Evolutionary conservation across 2,888 invertebrate species (phyloP).

Genomic region (Rhopalosiphum nymphaeae): DNA sequence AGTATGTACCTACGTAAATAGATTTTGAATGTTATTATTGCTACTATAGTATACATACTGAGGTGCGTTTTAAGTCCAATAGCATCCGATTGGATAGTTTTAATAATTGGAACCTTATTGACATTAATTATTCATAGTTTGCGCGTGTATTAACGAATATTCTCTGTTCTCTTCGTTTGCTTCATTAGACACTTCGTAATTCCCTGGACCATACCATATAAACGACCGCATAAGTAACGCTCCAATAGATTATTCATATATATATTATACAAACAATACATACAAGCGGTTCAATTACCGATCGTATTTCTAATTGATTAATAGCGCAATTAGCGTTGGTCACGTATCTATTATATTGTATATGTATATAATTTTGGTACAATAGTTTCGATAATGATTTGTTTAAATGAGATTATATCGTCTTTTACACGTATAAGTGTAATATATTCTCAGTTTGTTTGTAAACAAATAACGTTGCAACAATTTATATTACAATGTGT

Average conservation of each 20-base stretch:
- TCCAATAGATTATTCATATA: not conserved
- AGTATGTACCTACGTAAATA: not conserved
- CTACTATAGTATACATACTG: constrained; percentile 8
- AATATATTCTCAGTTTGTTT: not conserved
- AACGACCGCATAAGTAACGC: not conserved
- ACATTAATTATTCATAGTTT: constrained; percentile 29
- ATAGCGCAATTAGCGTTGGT: not conserved
- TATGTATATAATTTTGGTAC: not conserved
- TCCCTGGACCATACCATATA: not conserved
- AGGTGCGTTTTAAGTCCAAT: not conserved
- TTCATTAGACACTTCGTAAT: constrained; percentile 22
- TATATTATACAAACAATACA: not conserved
- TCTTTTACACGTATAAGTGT: not conserved
- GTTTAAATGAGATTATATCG: not conserved
- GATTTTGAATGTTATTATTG: not conserved
- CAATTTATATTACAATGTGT: not conserved
- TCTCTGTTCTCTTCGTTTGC: constrained; percentile 7
- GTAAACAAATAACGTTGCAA: not conserved
- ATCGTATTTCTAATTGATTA: constrained; percentile 9
- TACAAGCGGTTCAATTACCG: not conserved
- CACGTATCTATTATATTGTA: not conserved
- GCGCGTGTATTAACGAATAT: constrained; percentile 18
- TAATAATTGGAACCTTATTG: not conserved
- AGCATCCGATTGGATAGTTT: not conserved
- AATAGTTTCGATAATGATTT: not conserved